These are phyloP conservation scores for Gymnocephalus cernua DNA, from an alignment of 2,113 vertebrate species.

Conservation along the genomic window DNA sequence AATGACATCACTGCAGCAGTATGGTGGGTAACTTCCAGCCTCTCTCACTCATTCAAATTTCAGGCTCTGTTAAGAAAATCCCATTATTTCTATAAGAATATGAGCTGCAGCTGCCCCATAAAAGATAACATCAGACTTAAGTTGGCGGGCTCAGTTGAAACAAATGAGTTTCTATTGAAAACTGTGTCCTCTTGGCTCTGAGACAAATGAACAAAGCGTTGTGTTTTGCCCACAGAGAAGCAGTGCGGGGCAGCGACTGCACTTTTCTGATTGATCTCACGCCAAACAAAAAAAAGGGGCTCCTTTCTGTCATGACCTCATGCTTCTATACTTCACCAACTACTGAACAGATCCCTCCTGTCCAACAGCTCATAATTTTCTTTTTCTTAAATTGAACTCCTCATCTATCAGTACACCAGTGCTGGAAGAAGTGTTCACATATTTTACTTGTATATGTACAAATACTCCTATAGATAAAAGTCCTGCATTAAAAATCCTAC, in stretches of 20 bases:
- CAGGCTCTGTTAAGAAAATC: conserved; percentile 74
- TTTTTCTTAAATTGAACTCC: conserved; percentile 24
- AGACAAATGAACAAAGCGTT: conserved; percentile 47
- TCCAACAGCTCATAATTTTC: conserved; percentile 36
- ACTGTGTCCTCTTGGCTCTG: conserved; percentile 46
- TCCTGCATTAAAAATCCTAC: too few species aligned
- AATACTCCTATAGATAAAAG: too few species aligned
- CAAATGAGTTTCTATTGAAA: conserved; percentile 67
- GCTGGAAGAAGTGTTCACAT: background rate
- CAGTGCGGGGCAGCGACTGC: conserved; percentile 29
- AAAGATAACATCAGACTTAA: conserved; percentile 68
- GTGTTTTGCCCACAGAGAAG: conserved; percentile 53
- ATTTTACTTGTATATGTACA: background rate
- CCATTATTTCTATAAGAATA: conserved; percentile 70
- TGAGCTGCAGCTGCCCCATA: conserved; percentile 78
- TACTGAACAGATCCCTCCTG: conserved; percentile 44
- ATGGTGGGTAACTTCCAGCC: conserved; percentile 51
- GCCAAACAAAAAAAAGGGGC: conserved; percentile 60
- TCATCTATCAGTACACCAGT: conserved; percentile 26
- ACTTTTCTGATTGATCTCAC: conserved; percentile 57
- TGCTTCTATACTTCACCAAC: conserved; percentile 67
- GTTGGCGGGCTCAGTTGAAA: conserved; percentile 45
- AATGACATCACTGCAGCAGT: conserved; percentile 75
- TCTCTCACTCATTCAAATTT: conserved; percentile 68
- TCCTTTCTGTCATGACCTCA: conserved; percentile 72